phyloP scores from a whole-genome alignment of 2,797 vertebrate species.

The Enteromius paludinosus region DNA sequence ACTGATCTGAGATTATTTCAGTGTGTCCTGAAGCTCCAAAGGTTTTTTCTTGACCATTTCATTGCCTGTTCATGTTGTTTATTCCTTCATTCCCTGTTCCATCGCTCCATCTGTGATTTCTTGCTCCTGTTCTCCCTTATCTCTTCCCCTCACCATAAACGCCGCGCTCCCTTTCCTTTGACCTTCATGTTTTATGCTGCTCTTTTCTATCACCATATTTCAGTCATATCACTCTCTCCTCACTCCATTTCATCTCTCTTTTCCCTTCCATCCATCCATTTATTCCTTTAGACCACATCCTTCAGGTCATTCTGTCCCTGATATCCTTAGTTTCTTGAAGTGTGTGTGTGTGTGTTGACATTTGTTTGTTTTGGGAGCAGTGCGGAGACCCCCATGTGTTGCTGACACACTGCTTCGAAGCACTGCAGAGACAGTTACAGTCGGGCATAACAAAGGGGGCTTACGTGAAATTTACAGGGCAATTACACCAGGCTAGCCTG shows the following conservation, averaged over 20 bases:
- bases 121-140: constrained; percentile 52
- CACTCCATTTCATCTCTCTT: constrained; percentile 52
- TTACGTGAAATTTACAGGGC: constrained; percentile 77
- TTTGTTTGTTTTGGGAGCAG: constrained; percentile 1
- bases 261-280: constrained; percentile 26
- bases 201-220: constrained; percentile 60
- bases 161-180: constrained; percentile 39
- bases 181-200: constrained; percentile 56
- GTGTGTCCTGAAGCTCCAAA: constrained; percentile 28
- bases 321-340: not conserved
- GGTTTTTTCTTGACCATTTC: constrained; percentile 34
- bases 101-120: constrained; percentile 61
- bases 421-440: constrained; percentile 61
- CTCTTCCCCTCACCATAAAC: constrained; percentile 9
- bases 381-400: not conserved
- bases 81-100: constrained; percentile 52
- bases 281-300: not conserved
- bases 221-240: constrained; percentile 49
- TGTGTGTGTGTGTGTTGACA: not conserved
- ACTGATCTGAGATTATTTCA: constrained; percentile 1
- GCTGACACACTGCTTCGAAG: constrained; percentile 4
- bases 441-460: constrained; percentile 64
- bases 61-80: constrained; percentile 57
- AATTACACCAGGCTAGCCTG: constrained; percentile 70
- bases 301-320: constrained; percentile 40